Conservation (phyloP, 2,888 invertebrate genomes). For the Campopleginae sp. region DNA sequence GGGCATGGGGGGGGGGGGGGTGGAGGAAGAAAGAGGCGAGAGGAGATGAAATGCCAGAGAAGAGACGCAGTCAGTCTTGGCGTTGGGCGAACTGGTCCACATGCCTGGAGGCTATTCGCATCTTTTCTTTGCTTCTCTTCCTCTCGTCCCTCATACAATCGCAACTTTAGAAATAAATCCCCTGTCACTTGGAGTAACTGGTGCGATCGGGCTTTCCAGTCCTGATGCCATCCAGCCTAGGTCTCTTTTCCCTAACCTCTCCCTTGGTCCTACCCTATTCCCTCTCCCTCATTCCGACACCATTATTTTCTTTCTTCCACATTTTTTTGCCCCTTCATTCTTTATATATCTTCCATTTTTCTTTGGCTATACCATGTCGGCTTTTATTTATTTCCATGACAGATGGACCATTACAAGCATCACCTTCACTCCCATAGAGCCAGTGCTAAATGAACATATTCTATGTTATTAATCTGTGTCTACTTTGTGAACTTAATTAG, state of each 20-base stretch:
- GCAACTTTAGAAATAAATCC: conserved; percentile 78
- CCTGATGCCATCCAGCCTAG: conserved; percentile 49
- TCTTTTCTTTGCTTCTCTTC: conserved; percentile 36
- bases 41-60: conserved; percentile 10
- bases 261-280: background rate
- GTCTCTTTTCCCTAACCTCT: conserved; percentile 16
- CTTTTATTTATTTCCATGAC: conserved; percentile 35
- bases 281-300: conserved; percentile 16
- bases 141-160: conserved; percentile 73
- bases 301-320: background rate
- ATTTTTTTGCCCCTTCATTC: conserved; percentile 23
- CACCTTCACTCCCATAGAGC: conserved; percentile 26
- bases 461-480: background rate
- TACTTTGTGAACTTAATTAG: conserved; percentile 7
- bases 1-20: conserved; percentile 8
- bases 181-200: conserved; percentile 75
- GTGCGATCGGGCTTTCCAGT: conserved; percentile 73
- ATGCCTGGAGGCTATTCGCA: conserved; percentile 44
- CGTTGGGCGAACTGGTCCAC: conserved; percentile 45
- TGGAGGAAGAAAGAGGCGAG: background rate
- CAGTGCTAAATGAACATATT: background rate
- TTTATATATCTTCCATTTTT: conserved; percentile 51
- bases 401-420: conserved; percentile 8
- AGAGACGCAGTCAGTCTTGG: conserved; percentile 64
- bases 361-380: conserved; percentile 11